phyloP scores from a whole-genome alignment of 2,888 invertebrate genomes.

The Eupithecia inturbata region DNA sequence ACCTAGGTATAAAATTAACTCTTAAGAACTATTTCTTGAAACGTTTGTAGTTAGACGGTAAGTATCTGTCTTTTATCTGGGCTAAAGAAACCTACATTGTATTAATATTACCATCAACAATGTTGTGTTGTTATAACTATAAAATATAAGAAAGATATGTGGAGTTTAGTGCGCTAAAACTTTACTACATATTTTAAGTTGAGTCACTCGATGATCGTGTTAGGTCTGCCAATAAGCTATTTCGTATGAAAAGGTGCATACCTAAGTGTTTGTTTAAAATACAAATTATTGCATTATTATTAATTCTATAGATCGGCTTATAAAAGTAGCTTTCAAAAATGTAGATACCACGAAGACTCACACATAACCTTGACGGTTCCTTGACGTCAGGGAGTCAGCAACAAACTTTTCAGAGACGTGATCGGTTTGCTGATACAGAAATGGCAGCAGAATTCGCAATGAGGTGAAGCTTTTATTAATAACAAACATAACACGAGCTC shows the following conservation, averaged over 20 bases:
- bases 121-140: neutral
- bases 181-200: neutral
- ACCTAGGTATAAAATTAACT: neutral
- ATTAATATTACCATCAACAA: neutral
- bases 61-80: neutral
- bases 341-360: conserved; percentile 1
- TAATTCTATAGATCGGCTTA: neutral
- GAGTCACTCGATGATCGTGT: neutral
- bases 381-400: conserved; percentile 26
- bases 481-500: conserved; percentile 18
- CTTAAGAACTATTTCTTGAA: neutral
- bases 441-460: conserved; percentile 31
- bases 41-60: neutral
- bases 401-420: conserved; percentile 33
- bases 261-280: neutral
- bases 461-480: conserved; percentile 24
- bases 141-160: neutral
- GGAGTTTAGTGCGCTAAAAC: neutral
- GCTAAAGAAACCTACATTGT: neutral
- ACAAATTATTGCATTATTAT: neutral
- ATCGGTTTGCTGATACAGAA: conserved; percentile 26
- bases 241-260: neutral
- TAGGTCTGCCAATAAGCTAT: neutral
- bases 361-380: conserved; percentile 14
- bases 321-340: neutral